A percentile compares a stretch with the other conserved stretches of the same genome.
Evolutionary conservation across 2,113 vertebrate species (phyloP).

Genomic region (Gracilinanus agilis): DNA sequence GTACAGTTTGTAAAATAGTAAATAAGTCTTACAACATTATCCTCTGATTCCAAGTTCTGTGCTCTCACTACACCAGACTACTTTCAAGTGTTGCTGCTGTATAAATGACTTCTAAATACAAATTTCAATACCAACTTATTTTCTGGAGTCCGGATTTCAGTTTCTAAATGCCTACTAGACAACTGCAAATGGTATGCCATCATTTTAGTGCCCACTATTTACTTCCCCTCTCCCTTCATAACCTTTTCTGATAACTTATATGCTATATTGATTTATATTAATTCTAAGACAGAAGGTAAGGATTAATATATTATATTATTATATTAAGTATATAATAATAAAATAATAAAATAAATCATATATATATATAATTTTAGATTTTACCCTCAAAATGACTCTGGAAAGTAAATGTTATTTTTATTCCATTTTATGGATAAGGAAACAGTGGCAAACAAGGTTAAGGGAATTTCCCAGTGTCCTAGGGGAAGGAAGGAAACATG

Average conservation of each 20-base stretch:
- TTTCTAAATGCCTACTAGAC: background rate
- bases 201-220: background rate
- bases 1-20: background rate
- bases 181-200: background rate
- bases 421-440: background rate
- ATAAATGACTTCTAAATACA: background rate
- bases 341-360: too few relatives aligned
- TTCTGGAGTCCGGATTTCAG: background rate
- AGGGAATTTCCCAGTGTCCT: background rate
- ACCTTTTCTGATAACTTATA: too few relatives aligned
- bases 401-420: background rate
- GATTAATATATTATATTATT: too few relatives aligned
- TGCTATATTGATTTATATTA: too few relatives aligned
- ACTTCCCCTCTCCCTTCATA: background rate
- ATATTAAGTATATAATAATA: too few relatives aligned
- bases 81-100: background rate
- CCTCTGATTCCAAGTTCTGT: too few relatives aligned
- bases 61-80: background rate
- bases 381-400: background rate
- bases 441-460: background rate
- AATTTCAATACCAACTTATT: background rate
- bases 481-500: background rate
- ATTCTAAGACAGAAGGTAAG: too few relatives aligned
- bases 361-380: too few relatives aligned
- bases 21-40: background rate